A percentile compares a stretch with the other conserved stretches of the same genome.
Evolutionary conservation across 2,113 vertebrate species (phyloP).

Genomic region (Tenrec ecaudatus): DNA sequence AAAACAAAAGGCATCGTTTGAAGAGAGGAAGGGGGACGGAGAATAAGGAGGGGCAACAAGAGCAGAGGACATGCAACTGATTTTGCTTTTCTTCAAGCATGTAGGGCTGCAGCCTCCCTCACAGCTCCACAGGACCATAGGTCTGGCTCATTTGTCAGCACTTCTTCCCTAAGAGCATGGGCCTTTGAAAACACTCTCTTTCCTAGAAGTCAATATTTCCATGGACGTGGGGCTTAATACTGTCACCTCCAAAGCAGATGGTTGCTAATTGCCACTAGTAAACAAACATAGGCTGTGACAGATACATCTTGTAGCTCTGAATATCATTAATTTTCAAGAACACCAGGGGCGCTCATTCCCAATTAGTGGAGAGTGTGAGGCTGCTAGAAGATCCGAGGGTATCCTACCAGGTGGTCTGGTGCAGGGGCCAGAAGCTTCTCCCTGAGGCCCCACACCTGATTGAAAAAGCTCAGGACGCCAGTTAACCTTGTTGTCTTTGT

Average conservation of each 20-base stretch:
- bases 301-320: slow-evolving; percentile 63
- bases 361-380: not conserved
- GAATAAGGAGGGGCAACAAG: not conserved
- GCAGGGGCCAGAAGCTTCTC: not conserved
- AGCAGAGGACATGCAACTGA: not conserved
- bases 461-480: slow-evolving; percentile 24
- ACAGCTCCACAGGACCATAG: not conserved
- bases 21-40: not conserved
- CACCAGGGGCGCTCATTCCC: slow-evolving; percentile 11
- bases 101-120: not conserved
- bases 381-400: not conserved
- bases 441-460: rapidly evolving
- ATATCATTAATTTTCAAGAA: slow-evolving; percentile 70
- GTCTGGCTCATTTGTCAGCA: not conserved
- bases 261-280: slow-evolving; percentile 56
- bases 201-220: slow-evolving; percentile 37
- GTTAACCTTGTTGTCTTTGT: slow-evolving; percentile 65
- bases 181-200: not conserved
- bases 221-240: not conserved
- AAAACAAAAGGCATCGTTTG: not conserved
- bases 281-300: slow-evolving; percentile 56
- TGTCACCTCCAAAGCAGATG: slow-evolving; percentile 59
- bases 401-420: not conserved
- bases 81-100: not conserved
- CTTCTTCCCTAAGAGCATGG: not conserved